These are phyloP conservation scores for Scaptomyza parva DNA, from an alignment of 2,888 invertebrate species.

Conservation along the genomic window DNA sequence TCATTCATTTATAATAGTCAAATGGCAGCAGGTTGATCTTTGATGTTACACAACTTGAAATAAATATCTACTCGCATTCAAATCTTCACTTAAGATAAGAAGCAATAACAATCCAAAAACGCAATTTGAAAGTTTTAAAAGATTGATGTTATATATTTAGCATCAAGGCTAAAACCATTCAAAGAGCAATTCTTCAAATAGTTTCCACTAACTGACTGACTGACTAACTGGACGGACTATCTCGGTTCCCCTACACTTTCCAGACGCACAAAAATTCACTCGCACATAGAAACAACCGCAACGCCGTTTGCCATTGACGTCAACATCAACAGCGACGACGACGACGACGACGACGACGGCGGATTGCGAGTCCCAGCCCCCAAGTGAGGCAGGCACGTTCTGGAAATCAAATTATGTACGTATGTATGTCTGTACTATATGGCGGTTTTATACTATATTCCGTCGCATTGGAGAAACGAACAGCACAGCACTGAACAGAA, in stretches of 20 bases:
- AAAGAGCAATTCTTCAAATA: slow-evolving; percentile 43
- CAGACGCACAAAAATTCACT: slow-evolving; percentile 36
- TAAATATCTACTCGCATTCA: not conserved
- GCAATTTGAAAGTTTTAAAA: slow-evolving; percentile 2
- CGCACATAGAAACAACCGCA: slow-evolving; percentile 31
- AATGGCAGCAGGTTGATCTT: slow-evolving; percentile 36
- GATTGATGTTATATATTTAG: slow-evolving; percentile 48
- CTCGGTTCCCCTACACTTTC: slow-evolving; percentile 41
- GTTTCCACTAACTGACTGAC: too few relatives aligned
- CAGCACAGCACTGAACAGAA: slow-evolving; percentile 49
- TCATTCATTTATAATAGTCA: slow-evolving; percentile 62
- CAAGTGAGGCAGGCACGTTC: slow-evolving; percentile 76
- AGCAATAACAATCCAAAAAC: too few relatives aligned
- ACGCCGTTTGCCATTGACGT: slow-evolving; percentile 63
- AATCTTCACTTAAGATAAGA: slow-evolving; percentile 7
- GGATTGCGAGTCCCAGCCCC: slow-evolving; percentile 21
- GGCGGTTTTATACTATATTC: slow-evolving; percentile 42
- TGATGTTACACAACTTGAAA: slow-evolving; percentile 3
- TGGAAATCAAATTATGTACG: slow-evolving; percentile 73
- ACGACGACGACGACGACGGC: slow-evolving; percentile 59
- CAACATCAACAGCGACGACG: slow-evolving; percentile 43
- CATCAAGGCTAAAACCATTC: slow-evolving; percentile 36
- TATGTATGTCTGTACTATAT: slow-evolving; percentile 12
- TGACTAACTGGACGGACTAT: too few relatives aligned
- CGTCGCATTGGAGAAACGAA: slow-evolving; percentile 24